A percentile compares a stretch with the other conserved stretches of the same genome.
phyloP scores from a whole-genome alignment of 2,797 vertebrate species.

The Micropoecilia bifurca region DNA sequence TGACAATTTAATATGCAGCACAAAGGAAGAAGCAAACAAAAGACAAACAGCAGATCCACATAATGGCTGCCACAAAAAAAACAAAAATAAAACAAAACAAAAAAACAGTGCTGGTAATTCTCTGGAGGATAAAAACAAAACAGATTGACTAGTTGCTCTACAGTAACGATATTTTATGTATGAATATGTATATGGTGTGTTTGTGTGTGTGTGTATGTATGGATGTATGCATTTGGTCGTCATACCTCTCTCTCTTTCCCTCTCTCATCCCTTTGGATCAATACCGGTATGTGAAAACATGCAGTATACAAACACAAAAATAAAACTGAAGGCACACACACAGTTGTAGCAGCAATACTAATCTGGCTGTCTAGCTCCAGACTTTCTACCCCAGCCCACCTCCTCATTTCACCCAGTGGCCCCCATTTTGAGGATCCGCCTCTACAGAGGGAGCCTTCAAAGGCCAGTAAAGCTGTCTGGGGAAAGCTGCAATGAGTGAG shows the following conservation, averaged over 20 bases:
- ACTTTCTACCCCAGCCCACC: conserved; percentile 16
- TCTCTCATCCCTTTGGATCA: conserved; percentile 50
- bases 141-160: too few relatives aligned
- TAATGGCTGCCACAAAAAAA: conserved; percentile 55
- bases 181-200: too few relatives aligned
- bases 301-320: not conserved
- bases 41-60: conserved; percentile 59
- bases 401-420: conserved; percentile 48
- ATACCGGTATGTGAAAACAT: conserved; percentile 47
- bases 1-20: conserved; percentile 28
- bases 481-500: conserved; percentile 59
- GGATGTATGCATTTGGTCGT: conserved; percentile 20
- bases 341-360: conserved; percentile 39
- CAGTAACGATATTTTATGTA: too few relatives aligned
- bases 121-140: conserved; percentile 35
- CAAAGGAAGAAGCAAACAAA: conserved; percentile 48
- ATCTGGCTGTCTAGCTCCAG: conserved; percentile 40
- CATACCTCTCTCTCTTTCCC: conserved; percentile 28
- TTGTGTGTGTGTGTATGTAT: not conserved
- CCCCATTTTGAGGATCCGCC: conserved; percentile 64
- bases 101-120: conserved; percentile 38
- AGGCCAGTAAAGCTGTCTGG: conserved; percentile 70
- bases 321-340: conserved; percentile 1
- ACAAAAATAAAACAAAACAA: not conserved
- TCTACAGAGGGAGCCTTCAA: conserved; percentile 65